These are phyloP conservation scores for Rutilus rutilus DNA, from an alignment of 2,113 vertebrate genomes.

Conservation along the genomic window DNA sequence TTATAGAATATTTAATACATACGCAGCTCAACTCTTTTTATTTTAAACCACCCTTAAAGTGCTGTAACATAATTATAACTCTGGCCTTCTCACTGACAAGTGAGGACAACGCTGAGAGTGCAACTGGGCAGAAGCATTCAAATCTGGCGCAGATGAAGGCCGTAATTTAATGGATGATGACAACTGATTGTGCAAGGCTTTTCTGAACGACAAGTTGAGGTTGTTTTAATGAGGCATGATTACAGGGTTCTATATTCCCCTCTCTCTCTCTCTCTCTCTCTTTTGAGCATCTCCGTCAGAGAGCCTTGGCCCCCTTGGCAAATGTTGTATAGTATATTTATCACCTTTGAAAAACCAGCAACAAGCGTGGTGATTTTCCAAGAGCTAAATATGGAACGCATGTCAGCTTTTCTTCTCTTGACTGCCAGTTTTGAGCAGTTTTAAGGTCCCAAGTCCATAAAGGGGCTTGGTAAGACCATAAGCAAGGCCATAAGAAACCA, in stretches of 20 bases:
- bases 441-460: not conserved
- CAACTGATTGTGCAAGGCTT: slow-evolving; percentile 48
- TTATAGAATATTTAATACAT: slow-evolving; percentile 26
- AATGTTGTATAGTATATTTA: slow-evolving; percentile 34
- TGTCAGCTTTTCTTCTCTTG: slow-evolving; percentile 12
- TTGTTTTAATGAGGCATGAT: slow-evolving; percentile 59
- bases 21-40: slow-evolving; percentile 8
- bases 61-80: slow-evolving; percentile 53
- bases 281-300: slow-evolving; percentile 24
- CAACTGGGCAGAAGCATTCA: slow-evolving; percentile 46
- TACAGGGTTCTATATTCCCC: slow-evolving; percentile 24
- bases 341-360: not conserved
- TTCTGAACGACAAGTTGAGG: slow-evolving; percentile 37
- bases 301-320: slow-evolving; percentile 25
- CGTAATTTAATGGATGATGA: slow-evolving; percentile 55
- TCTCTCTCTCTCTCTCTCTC: not conserved
- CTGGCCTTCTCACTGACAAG: slow-evolving; percentile 54
- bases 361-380: slow-evolving; percentile 4
- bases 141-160: slow-evolving; percentile 44
- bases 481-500: slow-evolving; percentile 39
- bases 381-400: slow-evolving; percentile 9
- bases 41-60: slow-evolving; percentile 43
- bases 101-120: slow-evolving; percentile 34
- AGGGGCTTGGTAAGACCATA: slow-evolving; percentile 23
- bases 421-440: slow-evolving; percentile 26